phyloP scores from a whole-genome alignment of 2,888 invertebrate genomes.

The Troides helena region DNA sequence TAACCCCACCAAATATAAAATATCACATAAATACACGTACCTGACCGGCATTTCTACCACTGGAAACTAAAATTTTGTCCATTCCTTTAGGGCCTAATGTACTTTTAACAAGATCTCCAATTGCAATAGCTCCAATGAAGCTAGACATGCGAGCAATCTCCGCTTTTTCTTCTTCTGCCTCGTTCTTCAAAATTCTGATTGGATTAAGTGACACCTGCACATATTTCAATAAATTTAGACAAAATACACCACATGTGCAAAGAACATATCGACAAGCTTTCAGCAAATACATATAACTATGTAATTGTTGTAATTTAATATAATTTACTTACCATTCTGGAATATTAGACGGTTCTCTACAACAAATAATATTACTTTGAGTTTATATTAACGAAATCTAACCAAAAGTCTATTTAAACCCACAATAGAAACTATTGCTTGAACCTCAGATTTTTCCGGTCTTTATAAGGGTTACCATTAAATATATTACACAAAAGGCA shows the following conservation, averaged over 20 bases:
- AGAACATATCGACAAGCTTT: conserved; percentile 9
- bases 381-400: conserved; percentile 13
- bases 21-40: conserved; percentile 44
- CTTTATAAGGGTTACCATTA: conserved; percentile 6
- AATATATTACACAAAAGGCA: not conserved
- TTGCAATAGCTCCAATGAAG: conserved; percentile 98
- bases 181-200: conserved; percentile 94
- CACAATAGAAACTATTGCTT: conserved; percentile 10
- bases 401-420: conserved; percentile 17
- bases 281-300: not conserved
- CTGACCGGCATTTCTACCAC: conserved; percentile 88
- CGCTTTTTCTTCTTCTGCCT: conserved; percentile 98
- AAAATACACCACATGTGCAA: conserved; percentile 54
- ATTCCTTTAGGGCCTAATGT: conserved; percentile 99
- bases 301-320: not conserved
- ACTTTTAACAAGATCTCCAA: conserved; percentile 98
- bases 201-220: conserved; percentile 93
- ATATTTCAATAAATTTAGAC: conserved; percentile 31
- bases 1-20: not conserved
- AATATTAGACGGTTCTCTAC: not conserved
- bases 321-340: conserved; percentile 24
- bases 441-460: conserved; percentile 5
- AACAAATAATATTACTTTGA: conserved; percentile 5
- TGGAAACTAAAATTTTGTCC: conserved; percentile 93
- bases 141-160: conserved; percentile 98